Conservation (phyloP, 1,140 invertebrate genomes). For the Cyrtorhinus lividipennis region DNA sequence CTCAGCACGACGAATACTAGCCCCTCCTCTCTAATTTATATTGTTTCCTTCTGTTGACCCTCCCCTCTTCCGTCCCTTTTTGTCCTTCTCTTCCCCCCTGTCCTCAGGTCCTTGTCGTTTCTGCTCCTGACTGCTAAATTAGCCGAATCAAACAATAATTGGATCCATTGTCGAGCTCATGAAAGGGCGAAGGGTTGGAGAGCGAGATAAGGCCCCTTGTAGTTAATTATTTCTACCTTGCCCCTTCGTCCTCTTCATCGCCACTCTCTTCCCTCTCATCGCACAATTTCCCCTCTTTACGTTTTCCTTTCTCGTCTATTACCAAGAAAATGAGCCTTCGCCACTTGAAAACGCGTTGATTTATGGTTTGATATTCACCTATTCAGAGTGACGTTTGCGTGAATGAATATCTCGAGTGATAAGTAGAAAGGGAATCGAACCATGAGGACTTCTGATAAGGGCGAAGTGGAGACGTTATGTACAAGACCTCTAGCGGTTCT, state of each 20-base stretch:
- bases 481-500: too few species aligned
- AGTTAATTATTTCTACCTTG: conserved; percentile 4
- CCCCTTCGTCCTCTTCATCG: not conserved
- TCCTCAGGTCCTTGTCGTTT: not conserved
- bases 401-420: too few species aligned
- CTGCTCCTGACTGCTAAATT: conserved; percentile 5
- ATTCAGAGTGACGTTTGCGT: too few species aligned
- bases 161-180: conserved; percentile 2
- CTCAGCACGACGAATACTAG: too few species aligned
- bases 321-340: not conserved
- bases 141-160: conserved; percentile 8
- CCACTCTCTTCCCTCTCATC: not conserved
- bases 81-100: not conserved
- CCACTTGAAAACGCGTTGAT: not conserved
- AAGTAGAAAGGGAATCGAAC: too few species aligned
- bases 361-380: too few species aligned
- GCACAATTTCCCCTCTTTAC: not conserved
- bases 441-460: too few species aligned
- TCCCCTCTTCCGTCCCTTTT: not conserved
- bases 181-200: not conserved
- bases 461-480: too few species aligned
- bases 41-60: not conserved
- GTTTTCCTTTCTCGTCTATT: not conserved
- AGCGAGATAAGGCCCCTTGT: not conserved
- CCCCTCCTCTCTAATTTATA: not conserved